Evolutionary conservation across 2,113 vertebrate genomes (phyloP), one percentile per base, ranked within the genome.

Genomic region (Cyprinodon variegatus): DNA sequence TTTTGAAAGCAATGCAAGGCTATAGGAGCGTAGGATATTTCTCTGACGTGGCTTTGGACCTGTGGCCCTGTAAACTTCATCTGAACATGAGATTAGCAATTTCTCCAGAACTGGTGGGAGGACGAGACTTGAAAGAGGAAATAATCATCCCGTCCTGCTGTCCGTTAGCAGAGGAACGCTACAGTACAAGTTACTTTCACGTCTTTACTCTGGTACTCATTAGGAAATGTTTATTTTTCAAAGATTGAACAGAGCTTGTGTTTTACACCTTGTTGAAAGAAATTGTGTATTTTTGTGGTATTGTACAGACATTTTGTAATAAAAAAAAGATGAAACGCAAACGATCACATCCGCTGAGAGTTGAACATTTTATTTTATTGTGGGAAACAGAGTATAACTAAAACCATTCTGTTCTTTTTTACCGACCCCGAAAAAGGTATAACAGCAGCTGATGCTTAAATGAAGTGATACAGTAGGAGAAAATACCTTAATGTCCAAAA

Each of bases 261-360:
- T 39, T 81, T 83, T 87, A 84, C 73, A 79, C 57, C 50, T 77
- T 57, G 77, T 45, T 69, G 64, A 85, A 62, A 86, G 57, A 87
- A 90, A 78, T 83, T 82, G 79, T 89, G 87, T 86, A 87, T 90
- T 90, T 87, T 86, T 87, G 76, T 88, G 90, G 84, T 87, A 70
- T 86, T 93, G 91, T 92, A 93, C 91, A 93, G 85, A 90, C 67
- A 68, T 91, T 93, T 93, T 92, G 80, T 93, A 91, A 92, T 92
- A 90, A 92, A 88, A 83, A 60, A 83, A 76, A 81, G 29, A 57
- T 72, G 20, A 87, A 87, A 83, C 53, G 80, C 70, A 46, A 77
- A 60, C 61, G 71, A 84, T 57, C 61, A 81, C 57, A 61, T 70
- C 37, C 77, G 65, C 50, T 78, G 69, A 65, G 61, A n/a, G 5